Evolutionary conservation across 1,140 invertebrate species (phyloP), one percentile per base, ranked within the genome.

Genomic region (Ylistrum balloti): DNA sequence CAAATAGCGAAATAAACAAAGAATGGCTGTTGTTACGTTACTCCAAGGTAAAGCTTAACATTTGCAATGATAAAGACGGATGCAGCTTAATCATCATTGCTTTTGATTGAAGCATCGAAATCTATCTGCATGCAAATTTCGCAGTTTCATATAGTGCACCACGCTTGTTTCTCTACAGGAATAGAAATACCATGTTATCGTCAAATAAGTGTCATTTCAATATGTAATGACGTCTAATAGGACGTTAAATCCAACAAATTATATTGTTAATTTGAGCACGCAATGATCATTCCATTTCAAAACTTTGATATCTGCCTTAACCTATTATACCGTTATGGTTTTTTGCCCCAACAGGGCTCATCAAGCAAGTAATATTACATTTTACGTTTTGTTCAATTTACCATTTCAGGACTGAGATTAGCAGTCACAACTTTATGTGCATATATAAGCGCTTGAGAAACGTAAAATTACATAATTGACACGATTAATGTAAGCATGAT

Each of bases 391-490:
- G 3, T 17, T 7, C 9, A n/a, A 74, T n/a, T n/a, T 74, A n/a
- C 17, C 13, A 1, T 74, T 74, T 74, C 28, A 28, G 2, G 28
- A 7, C 22, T 74, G n/a, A 74, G 3, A 28, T 7, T 28, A 28
- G 5, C 56, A 74, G 28, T 7, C n/a, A n/a, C n/a, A 28, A 38
- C 5, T 74, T 74, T 5, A 7, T n/a, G 28, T 28, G 13, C n/a
- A 74, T 74, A 28, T n/a, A 28, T 28, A n/a, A 28, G 17, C 28
- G 56, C n/a, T 28, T 74, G 7, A n/a, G 56, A 74, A n/a, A 74
- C 22, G 56, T 74, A 74, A 74, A 74, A 74, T 13, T 74, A 28
- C 56, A 74, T 74, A n/a, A 74, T 74, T 74, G 56, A 74, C n/a
- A 74, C 22, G n/a, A 74, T 45, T 45, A 15, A 45, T 74, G 22